Percentiles rank a stretch among this genome's conserved stretches.
Evolutionary conservation across 2,113 vertebrate genomes (phyloP).

Genomic region (Raja brachyura): DNA sequence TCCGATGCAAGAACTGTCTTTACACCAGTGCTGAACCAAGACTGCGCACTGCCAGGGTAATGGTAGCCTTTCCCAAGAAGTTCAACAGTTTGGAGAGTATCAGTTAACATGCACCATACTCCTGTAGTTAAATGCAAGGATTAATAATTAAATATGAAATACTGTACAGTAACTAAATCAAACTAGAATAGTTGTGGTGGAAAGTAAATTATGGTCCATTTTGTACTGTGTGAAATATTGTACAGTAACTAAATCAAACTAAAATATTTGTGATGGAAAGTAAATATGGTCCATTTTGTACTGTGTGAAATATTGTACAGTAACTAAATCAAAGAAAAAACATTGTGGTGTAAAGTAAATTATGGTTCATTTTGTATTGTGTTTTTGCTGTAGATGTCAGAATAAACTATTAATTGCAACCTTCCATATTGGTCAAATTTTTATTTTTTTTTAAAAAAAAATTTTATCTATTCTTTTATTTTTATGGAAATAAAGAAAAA

Average conservation of each 20-base stretch:
- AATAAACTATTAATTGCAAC: neutral
- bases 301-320: neutral
- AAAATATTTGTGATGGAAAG: neutral
- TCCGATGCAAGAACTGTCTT: neutral
- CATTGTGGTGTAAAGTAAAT: neutral
- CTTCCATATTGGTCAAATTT: neutral
- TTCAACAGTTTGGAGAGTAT: neutral
- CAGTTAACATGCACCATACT: neutral
- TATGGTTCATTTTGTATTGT: neutral
- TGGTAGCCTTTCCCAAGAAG: neutral
- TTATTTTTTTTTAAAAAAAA: too few species aligned
- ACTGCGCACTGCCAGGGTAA: neutral
- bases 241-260: neutral
- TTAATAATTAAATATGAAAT: neutral
- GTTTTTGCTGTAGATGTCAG: neutral
- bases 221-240: neutral
- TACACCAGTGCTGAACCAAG: neutral
- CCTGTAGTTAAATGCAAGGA: neutral
- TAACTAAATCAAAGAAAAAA: neutral
- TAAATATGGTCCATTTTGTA: neutral
- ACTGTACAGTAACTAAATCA: neutral
- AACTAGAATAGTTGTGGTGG: neutral
- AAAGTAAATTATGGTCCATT: neutral
- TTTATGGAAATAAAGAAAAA: too few species aligned
- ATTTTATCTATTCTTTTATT: too few species aligned